Evolutionary conservation across 2,888 invertebrate genomes (phyloP), one percentile per base, ranked within the genome.

Genomic region (Coelinius sp.): DNA sequence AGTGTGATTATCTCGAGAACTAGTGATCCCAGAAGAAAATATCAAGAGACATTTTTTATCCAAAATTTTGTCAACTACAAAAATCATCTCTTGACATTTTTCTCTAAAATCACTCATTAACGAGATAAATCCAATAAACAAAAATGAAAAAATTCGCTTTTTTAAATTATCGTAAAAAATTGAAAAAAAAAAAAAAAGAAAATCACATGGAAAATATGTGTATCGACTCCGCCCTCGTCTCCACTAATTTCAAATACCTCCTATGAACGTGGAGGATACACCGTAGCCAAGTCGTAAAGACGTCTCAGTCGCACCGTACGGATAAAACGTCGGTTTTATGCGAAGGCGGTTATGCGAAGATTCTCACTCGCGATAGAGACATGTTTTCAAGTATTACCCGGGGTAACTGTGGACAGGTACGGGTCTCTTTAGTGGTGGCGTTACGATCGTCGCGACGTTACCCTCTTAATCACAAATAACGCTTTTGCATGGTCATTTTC

Each of bases 321-420:
- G 85, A 86, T 86, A 86, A 87, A 87, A 83, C 81, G 80, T 81
- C 79, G 83, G 83, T 83, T 87, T 86, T 87, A 87, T 86, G 85
- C 81, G 86, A 82, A 85, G 82, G 84, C 84, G 35, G 85, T 85
- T 85, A 68, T 71, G 82, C 81, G 81, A 71, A 85, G 85, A 85
- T 85, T 83, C 83, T 78, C 80, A 79, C 75, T 75, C 80, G 80
- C 83, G 86, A 86, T 86, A 86, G 85, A 86, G 86, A 86, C 86
- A 83, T 86, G 86, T 83, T 86, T 85, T 86, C 84, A 83, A 82
- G 85, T 83, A 85, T 85, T 85, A 86, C 84, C 84, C 20, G 14
- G 59, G 80, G 75, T 79, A 59, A 59, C 31, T 81, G 80, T 81
- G 83, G 86, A 86, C 86, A 86, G 85, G 82, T 86, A 86, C 84